Evolutionary conservation across 2,797 vertebrate species (phyloP).

Genomic region (Takifugu rubripes): DNA sequence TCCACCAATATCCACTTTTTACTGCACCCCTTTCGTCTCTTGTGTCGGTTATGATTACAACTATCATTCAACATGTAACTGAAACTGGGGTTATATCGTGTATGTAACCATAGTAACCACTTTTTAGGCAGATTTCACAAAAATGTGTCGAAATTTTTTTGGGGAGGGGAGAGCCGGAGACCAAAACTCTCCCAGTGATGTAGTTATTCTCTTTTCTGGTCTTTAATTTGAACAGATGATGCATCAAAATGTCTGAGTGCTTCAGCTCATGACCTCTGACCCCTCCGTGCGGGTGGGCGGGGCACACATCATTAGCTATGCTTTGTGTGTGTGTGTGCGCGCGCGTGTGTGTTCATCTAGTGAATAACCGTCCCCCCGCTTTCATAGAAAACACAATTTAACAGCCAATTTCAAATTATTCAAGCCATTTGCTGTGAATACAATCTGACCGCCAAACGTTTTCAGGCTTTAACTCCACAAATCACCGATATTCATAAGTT

Average conservation of each 20-base stretch:
- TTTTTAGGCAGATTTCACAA: neutral
- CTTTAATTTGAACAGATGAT: constrained; percentile 67
- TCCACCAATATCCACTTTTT: too few species aligned
- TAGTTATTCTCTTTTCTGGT: constrained; percentile 50
- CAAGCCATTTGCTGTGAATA: constrained; percentile 69
- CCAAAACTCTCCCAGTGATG: constrained; percentile 22
- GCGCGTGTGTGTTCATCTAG: constrained; percentile 43
- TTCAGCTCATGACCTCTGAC: constrained; percentile 70
- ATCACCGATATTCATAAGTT: constrained; percentile 23
- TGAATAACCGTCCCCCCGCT: constrained; percentile 57
- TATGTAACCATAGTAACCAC: too few species aligned
- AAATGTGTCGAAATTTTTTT: constrained; percentile 1
- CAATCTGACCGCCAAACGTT: constrained; percentile 43
- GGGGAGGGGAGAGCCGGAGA: neutral
- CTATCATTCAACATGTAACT: too few species aligned
- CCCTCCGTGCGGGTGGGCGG: constrained; percentile 34
- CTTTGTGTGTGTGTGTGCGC: constrained; percentile 34
- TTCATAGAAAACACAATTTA: constrained; percentile 70
- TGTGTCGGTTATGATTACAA: too few species aligned
- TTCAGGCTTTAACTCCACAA: constrained; percentile 29
- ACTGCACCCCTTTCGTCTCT: too few species aligned
- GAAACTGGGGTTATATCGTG: too few species aligned
- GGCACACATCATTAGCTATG: constrained; percentile 72
- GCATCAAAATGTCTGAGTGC: constrained; percentile 64
- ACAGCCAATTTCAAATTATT: constrained; percentile 76